Percentiles rank a stretch among this genome's conserved stretches.
Evolutionary conservation across 2,797 vertebrate species (phyloP).

Genomic region (Mycteria americana): DNA sequence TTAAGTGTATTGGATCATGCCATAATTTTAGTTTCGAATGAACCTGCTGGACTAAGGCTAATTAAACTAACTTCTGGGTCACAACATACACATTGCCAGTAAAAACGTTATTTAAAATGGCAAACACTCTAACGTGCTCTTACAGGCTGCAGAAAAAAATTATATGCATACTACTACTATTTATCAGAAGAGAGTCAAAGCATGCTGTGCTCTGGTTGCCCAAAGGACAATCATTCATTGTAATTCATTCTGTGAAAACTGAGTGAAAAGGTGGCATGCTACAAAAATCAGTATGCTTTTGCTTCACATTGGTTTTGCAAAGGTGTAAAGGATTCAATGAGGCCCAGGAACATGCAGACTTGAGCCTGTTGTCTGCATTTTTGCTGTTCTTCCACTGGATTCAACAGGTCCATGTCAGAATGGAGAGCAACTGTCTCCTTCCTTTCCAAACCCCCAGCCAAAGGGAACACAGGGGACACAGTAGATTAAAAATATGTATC

Average conservation of each 20-base stretch:
- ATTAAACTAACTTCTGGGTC: slow-evolving; percentile 70
- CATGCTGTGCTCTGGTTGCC: background rate
- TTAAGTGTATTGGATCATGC: slow-evolving; percentile 66
- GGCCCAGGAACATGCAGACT: background rate
- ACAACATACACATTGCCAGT: slow-evolving; percentile 23
- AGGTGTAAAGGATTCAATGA: background rate
- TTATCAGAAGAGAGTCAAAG: background rate
- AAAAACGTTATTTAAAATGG: slow-evolving; percentile 31
- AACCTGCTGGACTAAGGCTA: slow-evolving; percentile 59
- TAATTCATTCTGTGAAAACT: background rate
- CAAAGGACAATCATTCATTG: background rate
- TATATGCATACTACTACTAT: background rate
- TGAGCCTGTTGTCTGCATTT: background rate
- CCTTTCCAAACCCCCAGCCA: background rate
- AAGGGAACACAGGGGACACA: background rate
- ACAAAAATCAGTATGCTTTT: background rate
- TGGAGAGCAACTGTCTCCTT: background rate
- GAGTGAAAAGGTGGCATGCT: background rate
- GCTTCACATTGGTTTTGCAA: background rate
- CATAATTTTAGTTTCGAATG: slow-evolving; percentile 67
- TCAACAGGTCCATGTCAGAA: background rate
- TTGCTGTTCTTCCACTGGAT: background rate
- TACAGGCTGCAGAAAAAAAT: background rate
- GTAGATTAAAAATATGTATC: background rate
- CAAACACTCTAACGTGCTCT: background rate